phyloP scores from a whole-genome alignment of 2,797 vertebrate species.

The Amazonetta brasiliensis region DNA sequence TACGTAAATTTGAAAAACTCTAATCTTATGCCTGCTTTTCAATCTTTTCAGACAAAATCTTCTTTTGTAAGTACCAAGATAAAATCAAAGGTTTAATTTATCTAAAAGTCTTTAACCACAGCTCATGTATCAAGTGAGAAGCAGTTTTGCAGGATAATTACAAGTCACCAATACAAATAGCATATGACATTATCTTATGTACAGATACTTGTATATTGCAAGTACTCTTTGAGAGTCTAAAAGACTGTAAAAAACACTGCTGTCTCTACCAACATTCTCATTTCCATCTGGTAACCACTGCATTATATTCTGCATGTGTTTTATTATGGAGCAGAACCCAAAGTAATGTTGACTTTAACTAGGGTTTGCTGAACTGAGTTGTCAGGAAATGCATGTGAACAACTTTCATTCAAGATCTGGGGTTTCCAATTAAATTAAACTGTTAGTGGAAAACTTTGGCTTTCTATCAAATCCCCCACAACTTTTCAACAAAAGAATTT shows the following conservation, averaged over 20 bases:
- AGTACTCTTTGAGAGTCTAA: not conserved
- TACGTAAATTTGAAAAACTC: not conserved
- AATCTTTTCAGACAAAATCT: not conserved
- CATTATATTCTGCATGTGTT: not conserved
- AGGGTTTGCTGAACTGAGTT: not conserved
- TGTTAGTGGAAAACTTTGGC: not conserved
- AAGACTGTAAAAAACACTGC: not conserved
- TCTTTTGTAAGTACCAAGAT: not conserved
- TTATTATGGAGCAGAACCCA: conserved; percentile 12
- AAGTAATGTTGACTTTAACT: conserved; percentile 7
- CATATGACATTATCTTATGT: not conserved
- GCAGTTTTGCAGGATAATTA: not conserved
- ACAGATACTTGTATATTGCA: not conserved
- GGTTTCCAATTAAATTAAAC: not conserved
- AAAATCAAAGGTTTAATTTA: not conserved
- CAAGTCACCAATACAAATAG: not conserved
- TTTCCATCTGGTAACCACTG: conserved; percentile 19
- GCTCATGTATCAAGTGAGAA: not conserved
- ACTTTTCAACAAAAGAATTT: conserved; percentile 8
- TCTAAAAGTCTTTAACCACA: not conserved
- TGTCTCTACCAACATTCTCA: not conserved
- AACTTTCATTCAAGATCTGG: not conserved
- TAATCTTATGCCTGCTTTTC: not conserved
- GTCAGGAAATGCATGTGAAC: not conserved
- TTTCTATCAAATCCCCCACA: not conserved